Evolutionary conservation across 2,113 vertebrate species (phyloP).

Genomic region (Brienomyrus longianalis): DNA sequence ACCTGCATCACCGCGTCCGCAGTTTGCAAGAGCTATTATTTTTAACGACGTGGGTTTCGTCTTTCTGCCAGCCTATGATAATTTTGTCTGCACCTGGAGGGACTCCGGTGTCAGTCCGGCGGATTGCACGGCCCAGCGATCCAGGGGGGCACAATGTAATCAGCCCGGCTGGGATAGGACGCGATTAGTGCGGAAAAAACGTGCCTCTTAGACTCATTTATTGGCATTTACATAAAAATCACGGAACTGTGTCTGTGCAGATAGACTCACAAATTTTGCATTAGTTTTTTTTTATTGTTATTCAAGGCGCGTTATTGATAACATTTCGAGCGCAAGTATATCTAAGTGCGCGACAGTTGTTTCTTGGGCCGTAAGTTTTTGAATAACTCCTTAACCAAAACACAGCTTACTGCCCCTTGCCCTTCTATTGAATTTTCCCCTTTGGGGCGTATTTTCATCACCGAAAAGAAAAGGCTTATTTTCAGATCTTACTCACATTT

Average conservation of each 20-base stretch:
- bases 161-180: neutral
- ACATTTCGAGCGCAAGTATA: neutral
- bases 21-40: neutral
- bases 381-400: neutral
- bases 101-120: neutral
- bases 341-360: neutral
- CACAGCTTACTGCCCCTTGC: neutral
- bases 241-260: neutral
- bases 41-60: neutral
- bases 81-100: neutral
- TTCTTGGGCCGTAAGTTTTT: neutral
- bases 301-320: neutral
- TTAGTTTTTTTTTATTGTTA: neutral
- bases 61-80: neutral
- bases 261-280: neutral
- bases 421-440: neutral
- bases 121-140: neutral
- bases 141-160: neutral
- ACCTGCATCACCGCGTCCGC: neutral
- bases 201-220: neutral
- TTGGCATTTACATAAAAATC: neutral
- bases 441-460: neutral
- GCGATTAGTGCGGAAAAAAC: neutral
- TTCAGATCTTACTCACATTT: neutral
- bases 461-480: neutral